A percentile compares a stretch with the other conserved stretches of the same genome.
These are phyloP conservation scores for Sericinus montela DNA, from an alignment of 2,888 invertebrate species.

Conservation along the genomic window DNA sequence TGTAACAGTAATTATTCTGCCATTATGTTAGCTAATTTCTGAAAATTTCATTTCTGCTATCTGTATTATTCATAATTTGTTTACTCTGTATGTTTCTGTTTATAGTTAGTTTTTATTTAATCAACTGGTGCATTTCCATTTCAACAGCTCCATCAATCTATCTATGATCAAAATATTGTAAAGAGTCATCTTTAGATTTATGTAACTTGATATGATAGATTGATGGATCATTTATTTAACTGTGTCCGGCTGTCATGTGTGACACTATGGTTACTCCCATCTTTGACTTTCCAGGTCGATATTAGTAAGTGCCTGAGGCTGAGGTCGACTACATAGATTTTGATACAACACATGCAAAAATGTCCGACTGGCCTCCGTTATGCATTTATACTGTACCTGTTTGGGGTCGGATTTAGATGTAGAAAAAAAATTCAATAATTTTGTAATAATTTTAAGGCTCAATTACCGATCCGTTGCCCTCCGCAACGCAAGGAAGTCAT, in stretches of 20 bases:
- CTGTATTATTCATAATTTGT: conserved; percentile 1
- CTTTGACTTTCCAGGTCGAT: conserved; percentile 80
- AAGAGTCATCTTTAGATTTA: neutral
- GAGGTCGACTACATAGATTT: conserved; percentile 56
- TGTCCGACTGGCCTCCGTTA: conserved; percentile 47
- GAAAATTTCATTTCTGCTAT: neutral
- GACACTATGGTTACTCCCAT: conserved; percentile 63
- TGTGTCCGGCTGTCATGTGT: conserved; percentile 1
- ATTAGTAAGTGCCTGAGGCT: conserved; percentile 72
- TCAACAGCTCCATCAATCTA: conserved; percentile 9
- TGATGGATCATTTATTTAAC: conserved; percentile 2
- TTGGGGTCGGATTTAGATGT: conserved; percentile 38
- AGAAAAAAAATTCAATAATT: conserved; percentile 24
- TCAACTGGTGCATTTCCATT: neutral
- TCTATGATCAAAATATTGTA: conserved; percentile 4
- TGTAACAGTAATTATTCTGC: neutral
- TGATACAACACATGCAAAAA: conserved; percentile 56
- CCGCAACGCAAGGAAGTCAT: conserved; percentile 23
- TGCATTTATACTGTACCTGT: conserved; percentile 67
- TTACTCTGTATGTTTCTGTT: conserved; percentile 2
- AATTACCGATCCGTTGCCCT: conserved; percentile 12
- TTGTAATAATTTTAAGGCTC: conserved; percentile 31
- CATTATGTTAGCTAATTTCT: neutral
- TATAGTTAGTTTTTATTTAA: neutral
- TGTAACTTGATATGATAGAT: conserved; percentile 6